Percentiles rank a stretch among this genome's conserved stretches.
Evolutionary conservation across 2,797 vertebrate genomes (phyloP).

Genomic region (Potorous gilbertii): DNA sequence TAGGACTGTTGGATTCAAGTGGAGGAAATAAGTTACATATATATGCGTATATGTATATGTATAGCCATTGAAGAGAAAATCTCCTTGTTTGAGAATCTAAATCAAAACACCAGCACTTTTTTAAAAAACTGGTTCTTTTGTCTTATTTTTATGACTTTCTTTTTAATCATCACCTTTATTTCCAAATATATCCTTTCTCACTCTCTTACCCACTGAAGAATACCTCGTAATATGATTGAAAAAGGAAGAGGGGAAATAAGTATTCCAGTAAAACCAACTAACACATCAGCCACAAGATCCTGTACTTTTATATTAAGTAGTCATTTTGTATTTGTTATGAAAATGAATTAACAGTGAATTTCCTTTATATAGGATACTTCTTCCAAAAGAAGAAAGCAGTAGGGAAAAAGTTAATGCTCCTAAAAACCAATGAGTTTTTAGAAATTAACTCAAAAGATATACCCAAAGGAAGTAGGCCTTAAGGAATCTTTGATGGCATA

Average conservation of each 20-base stretch:
- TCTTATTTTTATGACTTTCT: background rate
- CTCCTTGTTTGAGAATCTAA: background rate
- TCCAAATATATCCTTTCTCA: background rate
- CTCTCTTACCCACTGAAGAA: background rate
- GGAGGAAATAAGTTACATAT: background rate
- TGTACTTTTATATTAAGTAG: constrained; percentile 57
- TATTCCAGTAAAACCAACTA: constrained; percentile 29
- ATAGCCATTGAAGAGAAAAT: background rate
- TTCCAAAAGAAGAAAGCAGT: constrained; percentile 51
- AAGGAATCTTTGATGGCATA: background rate
- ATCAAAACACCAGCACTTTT: background rate
- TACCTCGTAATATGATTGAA: constrained; percentile 2
- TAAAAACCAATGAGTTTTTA: constrained; percentile 46
- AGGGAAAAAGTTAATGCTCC: constrained; percentile 47
- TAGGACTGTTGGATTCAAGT: background rate
- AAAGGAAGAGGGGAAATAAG: constrained; percentile 45
- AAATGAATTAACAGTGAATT: constrained; percentile 53
- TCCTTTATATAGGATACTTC: constrained; percentile 56
- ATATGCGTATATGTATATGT: too few relatives aligned
- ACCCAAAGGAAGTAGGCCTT: background rate
- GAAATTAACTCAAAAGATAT: constrained; percentile 31
- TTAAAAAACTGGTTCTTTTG: background rate
- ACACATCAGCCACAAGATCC: constrained; percentile 33
- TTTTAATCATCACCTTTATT: background rate
- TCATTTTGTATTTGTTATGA: constrained; percentile 42